Evolutionary conservation across 2,113 vertebrate genomes (phyloP), one percentile per base, ranked within the genome.

Genomic region (Alces alces): DNA sequence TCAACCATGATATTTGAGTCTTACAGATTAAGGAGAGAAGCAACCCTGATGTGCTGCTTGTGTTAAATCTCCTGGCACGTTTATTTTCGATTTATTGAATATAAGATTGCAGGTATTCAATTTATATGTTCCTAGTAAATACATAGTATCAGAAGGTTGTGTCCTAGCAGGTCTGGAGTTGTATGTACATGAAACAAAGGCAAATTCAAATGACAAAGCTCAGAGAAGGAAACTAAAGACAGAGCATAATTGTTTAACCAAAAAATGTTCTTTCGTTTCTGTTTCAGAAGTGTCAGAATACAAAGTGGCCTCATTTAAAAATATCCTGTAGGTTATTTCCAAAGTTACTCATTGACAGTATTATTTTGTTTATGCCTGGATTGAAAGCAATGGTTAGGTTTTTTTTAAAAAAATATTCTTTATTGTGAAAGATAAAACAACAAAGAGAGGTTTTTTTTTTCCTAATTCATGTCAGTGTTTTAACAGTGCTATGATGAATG

Each of bases 41-140:
- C 27, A 82, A 33, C 64, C 60, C 9, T 96, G 50, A 61, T 55
- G 66, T 45, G n/a, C 52, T 78, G 5, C 47, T 85, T 92, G 25
- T 91, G 80, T 55, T 90, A 58, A 93, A 61, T 96, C 58, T 64
- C 50, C 45, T 66, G 91, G 61, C 76, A 95, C 45, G 25, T 91
- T 95, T 91, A 91, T 96, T 96, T 93, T 95, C 4, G 6, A 89
- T 79, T 64, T 85, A 83, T 91, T 93, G 91, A 39, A 57, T 97
- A 60, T 93, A 95, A 89, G 36, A 89, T 88, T 95, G 64, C 91
- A 91, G 80, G 45, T 94, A 55, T 93, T 96, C 30, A 73, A 55
- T 97, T 94, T 94, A 25, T 25, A 60, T 94, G 45, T 95, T 52
- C 88, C 43, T 79, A 39, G 66, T 43, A 95, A 93, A 96, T 36